Conservation (phyloP, 2,113 vertebrate genomes). For the Seriola aureovittata region DNA sequence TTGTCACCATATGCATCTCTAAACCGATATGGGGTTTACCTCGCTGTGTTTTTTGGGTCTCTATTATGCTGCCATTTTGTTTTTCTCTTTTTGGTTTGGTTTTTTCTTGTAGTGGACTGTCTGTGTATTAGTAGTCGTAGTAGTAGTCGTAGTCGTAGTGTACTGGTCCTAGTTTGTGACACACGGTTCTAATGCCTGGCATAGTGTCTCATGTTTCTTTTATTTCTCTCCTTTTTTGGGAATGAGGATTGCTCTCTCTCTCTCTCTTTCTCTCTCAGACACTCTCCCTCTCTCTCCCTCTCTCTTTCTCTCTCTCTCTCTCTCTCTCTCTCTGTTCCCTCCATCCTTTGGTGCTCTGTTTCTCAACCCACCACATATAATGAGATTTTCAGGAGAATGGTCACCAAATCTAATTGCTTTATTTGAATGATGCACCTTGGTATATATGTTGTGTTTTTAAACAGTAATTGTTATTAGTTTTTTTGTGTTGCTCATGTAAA, state of each 20-base stretch:
- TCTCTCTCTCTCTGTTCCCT: conserved; percentile 48
- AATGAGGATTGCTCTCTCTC: conserved; percentile 78
- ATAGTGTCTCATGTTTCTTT: conserved; percentile 82
- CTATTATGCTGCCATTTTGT: conserved; percentile 67
- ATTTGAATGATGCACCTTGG: conserved; percentile 86
- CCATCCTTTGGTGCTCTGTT: conserved; percentile 81
- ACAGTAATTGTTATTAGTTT: conserved; percentile 61
- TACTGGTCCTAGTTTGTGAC: conserved; percentile 82
- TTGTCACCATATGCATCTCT: conserved; percentile 77
- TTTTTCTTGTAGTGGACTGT: conserved; percentile 78
- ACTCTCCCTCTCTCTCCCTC: conserved; percentile 14
- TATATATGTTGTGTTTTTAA: conserved; percentile 73
- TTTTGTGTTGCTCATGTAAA: conserved; percentile 78
- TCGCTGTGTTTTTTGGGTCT: conserved; percentile 68
- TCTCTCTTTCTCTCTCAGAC: conserved; percentile 16
- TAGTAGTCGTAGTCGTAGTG: conserved; percentile 75
- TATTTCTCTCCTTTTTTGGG: conserved; percentile 79
- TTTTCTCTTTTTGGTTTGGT: conserved; percentile 71
- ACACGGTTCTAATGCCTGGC: conserved; percentile 83
- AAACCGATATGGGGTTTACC: conserved; percentile 80
- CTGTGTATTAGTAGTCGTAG: conserved; percentile 78
- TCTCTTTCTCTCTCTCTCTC: conserved; percentile 18
- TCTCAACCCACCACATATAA: conserved; percentile 78
- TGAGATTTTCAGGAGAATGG: conserved; percentile 84
- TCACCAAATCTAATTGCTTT: conserved; percentile 85